Conservation (phyloP, 2,797 vertebrate species). For the Anguilla marmorata region DNA sequence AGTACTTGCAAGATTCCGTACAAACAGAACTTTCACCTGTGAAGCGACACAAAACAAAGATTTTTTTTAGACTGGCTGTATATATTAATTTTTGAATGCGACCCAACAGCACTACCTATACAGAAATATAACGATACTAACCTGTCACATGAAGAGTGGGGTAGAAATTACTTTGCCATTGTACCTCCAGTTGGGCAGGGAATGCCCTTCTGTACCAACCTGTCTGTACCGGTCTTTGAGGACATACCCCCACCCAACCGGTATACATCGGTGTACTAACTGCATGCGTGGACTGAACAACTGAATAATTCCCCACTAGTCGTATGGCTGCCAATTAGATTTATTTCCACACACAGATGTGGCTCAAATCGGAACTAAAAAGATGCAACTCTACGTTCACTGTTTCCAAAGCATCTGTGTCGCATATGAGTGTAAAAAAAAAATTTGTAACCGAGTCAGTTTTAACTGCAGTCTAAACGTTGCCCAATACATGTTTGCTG, state of each 20-base stretch:
- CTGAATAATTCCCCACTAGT: not conserved
- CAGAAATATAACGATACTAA: not conserved
- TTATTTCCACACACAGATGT: not conserved
- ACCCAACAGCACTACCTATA: not conserved
- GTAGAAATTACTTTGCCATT: not conserved
- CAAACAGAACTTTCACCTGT: slow-evolving; percentile 95
- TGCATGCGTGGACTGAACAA: not conserved
- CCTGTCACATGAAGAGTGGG: not conserved
- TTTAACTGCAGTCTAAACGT: not conserved
- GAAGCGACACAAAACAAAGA: slow-evolving; percentile 23
- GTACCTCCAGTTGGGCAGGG: not conserved
- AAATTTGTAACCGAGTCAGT: not conserved
- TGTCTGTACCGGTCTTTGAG: not conserved
- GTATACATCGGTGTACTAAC: not conserved
- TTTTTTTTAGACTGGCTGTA: not conserved
- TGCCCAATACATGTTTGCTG: not conserved
- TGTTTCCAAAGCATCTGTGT: not conserved
- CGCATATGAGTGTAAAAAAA: not conserved
- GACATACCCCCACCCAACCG: not conserved
- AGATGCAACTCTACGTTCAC: not conserved
- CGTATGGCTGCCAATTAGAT: not conserved
- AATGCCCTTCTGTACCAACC: not conserved
- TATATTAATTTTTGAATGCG: not conserved
- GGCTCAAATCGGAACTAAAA: not conserved
- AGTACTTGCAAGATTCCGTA: slow-evolving; percentile 89